Percentiles rank a stretch among this genome's conserved stretches.
phyloP scores from a whole-genome alignment of 2,888 invertebrate genomes.

The Phaedon cochleariae region DNA sequence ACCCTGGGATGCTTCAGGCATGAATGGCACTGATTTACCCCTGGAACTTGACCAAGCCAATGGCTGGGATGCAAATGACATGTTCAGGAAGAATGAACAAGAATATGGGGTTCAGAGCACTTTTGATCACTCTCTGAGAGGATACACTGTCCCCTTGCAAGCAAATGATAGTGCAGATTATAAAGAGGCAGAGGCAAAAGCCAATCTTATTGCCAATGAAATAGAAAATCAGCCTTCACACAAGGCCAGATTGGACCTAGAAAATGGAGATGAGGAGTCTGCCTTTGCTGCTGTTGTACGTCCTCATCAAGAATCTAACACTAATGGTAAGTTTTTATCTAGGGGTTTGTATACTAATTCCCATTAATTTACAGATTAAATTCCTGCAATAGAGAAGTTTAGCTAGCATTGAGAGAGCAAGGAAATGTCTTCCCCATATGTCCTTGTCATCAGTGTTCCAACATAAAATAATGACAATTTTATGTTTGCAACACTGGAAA shows the following conservation, averaged over 20 bases:
- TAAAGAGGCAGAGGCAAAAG: conserved; percentile 82
- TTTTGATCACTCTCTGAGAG: conserved; percentile 89
- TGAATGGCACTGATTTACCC: conserved; percentile 69
- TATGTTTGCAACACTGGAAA: too few relatives aligned
- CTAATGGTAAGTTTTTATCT: conserved; percentile 38
- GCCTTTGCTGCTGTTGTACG: conserved; percentile 85
- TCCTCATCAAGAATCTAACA: conserved; percentile 57
- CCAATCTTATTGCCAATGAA: conserved; percentile 89
- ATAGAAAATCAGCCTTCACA: conserved; percentile 87
- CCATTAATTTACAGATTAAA: background rate
- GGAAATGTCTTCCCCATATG: too few relatives aligned
- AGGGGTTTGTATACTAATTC: background rate
- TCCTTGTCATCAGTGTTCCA: too few relatives aligned
- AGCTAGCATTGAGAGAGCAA: too few relatives aligned
- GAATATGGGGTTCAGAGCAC: conserved; percentile 90
- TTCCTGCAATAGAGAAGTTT: too few relatives aligned
- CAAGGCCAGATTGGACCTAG: conserved; percentile 82
- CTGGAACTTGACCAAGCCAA: conserved; percentile 83
- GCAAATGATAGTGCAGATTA: conserved; percentile 88
- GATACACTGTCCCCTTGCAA: conserved; percentile 90
- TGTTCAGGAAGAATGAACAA: conserved; percentile 94
- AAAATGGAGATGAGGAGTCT: conserved; percentile 93
- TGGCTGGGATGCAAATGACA: conserved; percentile 97
- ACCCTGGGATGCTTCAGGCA: conserved; percentile 80
- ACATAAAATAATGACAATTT: too few relatives aligned